Percentiles rank a stretch among this genome's conserved stretches.
Conservation (phyloP, 1,140 invertebrate species). For the Octopus bimaculoides region DNA sequence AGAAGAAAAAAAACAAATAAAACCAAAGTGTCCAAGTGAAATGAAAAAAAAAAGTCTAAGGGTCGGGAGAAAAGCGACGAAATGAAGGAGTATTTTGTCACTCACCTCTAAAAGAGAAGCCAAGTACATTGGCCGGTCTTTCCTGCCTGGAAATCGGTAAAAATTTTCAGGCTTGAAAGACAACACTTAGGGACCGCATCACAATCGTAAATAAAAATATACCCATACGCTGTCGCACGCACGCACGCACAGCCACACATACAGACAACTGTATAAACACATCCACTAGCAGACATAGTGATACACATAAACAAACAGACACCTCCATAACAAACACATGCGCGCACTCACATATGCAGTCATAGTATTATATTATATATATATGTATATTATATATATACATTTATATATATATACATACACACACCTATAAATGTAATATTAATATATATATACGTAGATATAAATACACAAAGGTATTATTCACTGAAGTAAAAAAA, state of each 20-base stretch:
- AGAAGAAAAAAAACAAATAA: no score
- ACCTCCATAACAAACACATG: not conserved
- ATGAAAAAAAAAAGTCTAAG: no score
- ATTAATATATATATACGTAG: not conserved
- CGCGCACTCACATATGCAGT: not conserved
- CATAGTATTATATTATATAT: not conserved
- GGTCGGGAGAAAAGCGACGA: no score
- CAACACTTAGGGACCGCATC: slow-evolving; percentile 38
- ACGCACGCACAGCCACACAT: not conserved
- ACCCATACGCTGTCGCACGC: slow-evolving; percentile 31
- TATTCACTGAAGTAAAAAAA: no score
- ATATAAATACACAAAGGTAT: not conserved
- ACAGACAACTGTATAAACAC: not conserved
- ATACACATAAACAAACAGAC: not conserved
- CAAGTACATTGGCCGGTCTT: not conserved
- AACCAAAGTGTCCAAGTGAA: no score
- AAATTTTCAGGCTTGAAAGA: slow-evolving; percentile 36
- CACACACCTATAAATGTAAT: not conserved
- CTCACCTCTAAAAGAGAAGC: no score
- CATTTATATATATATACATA: not conserved
- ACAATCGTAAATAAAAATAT: slow-evolving; percentile 47
- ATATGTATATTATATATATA: not conserved
- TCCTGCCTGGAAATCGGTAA: slow-evolving; percentile 24
- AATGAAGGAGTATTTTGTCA: no score
- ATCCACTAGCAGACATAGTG: not conserved